phyloP scores from a whole-genome alignment of 2,888 invertebrate genomes.

The Sericinus montela region DNA sequence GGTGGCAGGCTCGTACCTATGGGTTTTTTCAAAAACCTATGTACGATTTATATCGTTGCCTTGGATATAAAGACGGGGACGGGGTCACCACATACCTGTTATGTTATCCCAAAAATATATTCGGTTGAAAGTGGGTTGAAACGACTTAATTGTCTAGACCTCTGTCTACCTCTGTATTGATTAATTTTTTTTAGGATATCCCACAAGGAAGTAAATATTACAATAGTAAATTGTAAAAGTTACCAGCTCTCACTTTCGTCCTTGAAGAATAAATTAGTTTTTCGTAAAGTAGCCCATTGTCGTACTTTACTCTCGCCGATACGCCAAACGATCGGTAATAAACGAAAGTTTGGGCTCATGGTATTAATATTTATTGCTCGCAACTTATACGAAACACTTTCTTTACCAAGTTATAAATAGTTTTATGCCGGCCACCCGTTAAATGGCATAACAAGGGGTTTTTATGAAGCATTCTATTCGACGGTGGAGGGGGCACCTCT shows the following conservation, averaged over 20 bases:
- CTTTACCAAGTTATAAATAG: constrained; percentile 65
- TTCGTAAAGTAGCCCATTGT: constrained; percentile 37
- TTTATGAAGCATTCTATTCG: constrained; percentile 40
- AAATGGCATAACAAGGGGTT: constrained; percentile 56
- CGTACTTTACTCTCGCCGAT: constrained; percentile 40
- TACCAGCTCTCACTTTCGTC: constrained; percentile 29
- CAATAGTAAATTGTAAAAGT: constrained; percentile 32
- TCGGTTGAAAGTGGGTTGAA: too few species aligned
- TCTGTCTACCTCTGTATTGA: too few species aligned
- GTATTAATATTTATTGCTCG: constrained; percentile 71
- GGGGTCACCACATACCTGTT: too few species aligned
- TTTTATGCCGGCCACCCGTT: constrained; percentile 66
- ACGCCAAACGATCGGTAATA: constrained; percentile 46
- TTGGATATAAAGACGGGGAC: too few species aligned
- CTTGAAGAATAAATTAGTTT: constrained; percentile 43
- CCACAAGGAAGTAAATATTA: constrained; percentile 20
- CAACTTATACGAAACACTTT: constrained; percentile 59
- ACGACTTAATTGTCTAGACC: too few species aligned
- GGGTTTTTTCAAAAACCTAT: too few species aligned
- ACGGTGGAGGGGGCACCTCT: constrained; percentile 38
- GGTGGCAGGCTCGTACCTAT: too few species aligned
- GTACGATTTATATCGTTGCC: too few species aligned
- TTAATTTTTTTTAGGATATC: constrained; percentile 12
- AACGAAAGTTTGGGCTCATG: constrained; percentile 54
- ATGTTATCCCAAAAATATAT: too few species aligned